Evolutionary conservation across 2,888 invertebrate genomes (phyloP).

Genomic region (Mongoloraphidia duomilia): DNA sequence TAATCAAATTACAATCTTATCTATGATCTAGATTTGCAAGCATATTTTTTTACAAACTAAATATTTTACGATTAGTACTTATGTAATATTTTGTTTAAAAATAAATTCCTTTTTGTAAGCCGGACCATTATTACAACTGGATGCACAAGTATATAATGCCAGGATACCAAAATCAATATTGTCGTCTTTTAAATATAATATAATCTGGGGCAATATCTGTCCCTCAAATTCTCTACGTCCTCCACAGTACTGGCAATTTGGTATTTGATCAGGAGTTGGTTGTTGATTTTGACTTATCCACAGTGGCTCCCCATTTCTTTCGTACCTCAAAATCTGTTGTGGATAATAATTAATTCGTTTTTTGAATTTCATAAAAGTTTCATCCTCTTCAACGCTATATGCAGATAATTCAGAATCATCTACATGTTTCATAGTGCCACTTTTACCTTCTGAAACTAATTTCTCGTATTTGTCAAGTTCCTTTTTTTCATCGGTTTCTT

Average conservation of each 20-base stretch:
- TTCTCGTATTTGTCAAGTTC: conserved; percentile 38
- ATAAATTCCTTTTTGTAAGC: conserved; percentile 65
- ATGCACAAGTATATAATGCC: conserved; percentile 69
- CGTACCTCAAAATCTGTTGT: conserved; percentile 69
- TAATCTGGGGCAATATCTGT: conserved; percentile 40
- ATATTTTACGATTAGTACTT: conserved; percentile 5
- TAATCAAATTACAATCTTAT: neutral
- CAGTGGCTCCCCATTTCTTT: conserved; percentile 63
- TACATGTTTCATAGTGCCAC: conserved; percentile 46
- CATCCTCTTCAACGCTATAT: conserved; percentile 58
- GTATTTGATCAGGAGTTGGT: conserved; percentile 39
- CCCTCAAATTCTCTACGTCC: conserved; percentile 76
- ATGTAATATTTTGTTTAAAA: conserved; percentile 69
- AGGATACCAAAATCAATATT: conserved; percentile 81
- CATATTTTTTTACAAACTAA: neutral
- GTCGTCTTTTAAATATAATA: conserved; percentile 25
- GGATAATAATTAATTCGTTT: conserved; percentile 53
- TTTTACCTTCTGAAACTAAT: conserved; percentile 31
- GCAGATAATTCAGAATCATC: conserved; percentile 54
- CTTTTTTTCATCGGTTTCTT: conserved; percentile 28
- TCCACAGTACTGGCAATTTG: conserved; percentile 61
- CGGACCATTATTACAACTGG: conserved; percentile 51
- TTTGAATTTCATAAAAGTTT: conserved; percentile 63
- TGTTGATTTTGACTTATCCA: conserved; percentile 56
- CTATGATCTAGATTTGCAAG: neutral